Evolutionary conservation across 2,888 invertebrate species (phyloP), one percentile per base, ranked within the genome.

Genomic region (Rotaria macrura): DNA sequence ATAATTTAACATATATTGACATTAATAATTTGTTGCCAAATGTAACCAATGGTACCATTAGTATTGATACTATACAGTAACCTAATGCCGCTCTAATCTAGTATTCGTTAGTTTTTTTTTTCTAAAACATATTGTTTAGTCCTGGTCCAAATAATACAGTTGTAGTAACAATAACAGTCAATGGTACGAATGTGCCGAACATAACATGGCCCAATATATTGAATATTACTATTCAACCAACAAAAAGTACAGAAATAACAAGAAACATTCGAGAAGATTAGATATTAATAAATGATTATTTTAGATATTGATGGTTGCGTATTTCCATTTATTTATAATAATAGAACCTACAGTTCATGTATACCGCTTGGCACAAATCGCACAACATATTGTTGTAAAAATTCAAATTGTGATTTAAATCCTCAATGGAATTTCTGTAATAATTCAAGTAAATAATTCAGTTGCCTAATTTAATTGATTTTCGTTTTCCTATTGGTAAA

Each of bases 91-190:
- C 0, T 29, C 17, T 65, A 2, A 4, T 12, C 5, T 65, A 3
- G 12, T 17, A 65, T 29, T 4, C 29, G 29, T 9, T 29, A 17
- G 9, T n/a, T 29, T n/a, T 29, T 47, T 14, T 47, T 47, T 12
- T 47, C 9, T 29, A n/a, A 65, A 34, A 23, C 5, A 29, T 29
- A 3, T 25, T 43, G 1, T 79, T n/a, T 43, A 79, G 79, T 10
- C 79, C 79, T 43, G 79, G 79, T 43, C 79, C 79, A n/a, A 79
- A 79, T 43, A 79, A 79, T 43, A 79, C 79, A 43, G 25, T 79
- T 40, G 43, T 40, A 20, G 12, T 79, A 25, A 43, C 25, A 25
- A 79, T 79, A n/a, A 79, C n/a, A n/a, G 14, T n/a, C 7, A 79
- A 40, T 12, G 43, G 43, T 43, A 9, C 43, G 2, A 79, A 43